phyloP scores from a whole-genome alignment of 2,797 vertebrate species.

The Karalla daura region DNA sequence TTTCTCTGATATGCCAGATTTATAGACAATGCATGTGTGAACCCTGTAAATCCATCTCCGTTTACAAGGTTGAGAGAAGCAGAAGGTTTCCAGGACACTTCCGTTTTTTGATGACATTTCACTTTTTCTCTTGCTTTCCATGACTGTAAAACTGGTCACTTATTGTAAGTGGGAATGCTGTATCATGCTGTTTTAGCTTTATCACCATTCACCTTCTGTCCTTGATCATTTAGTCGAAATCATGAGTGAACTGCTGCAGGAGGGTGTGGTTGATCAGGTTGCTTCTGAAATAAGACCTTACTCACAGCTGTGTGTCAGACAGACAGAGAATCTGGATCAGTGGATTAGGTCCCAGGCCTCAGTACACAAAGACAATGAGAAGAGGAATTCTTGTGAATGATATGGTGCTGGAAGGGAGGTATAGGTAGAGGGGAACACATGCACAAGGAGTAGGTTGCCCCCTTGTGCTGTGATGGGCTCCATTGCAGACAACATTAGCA shows the following conservation, averaged over 20 bases:
- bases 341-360: not conserved
- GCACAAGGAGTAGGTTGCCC: constrained; percentile 50
- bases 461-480: constrained; percentile 48
- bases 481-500: constrained; percentile 20
- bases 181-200: not conserved
- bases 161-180: no score
- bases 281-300: not conserved
- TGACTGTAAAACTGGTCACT: no score
- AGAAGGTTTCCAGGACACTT: no score
- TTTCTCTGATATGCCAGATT: no score
- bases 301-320: not conserved
- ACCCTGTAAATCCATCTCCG: no score
- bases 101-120: not conserved
- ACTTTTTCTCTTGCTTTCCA: no score
- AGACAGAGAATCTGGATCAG: not conserved
- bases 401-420: not conserved
- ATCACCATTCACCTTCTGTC: not conserved
- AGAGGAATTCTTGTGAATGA: not conserved
- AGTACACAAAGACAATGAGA: not conserved
- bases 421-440: constrained; percentile 5
- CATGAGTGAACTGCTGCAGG: constrained; percentile 17
- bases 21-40: no score
- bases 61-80: no score
- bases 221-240: not conserved
- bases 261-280: constrained; percentile 41